These are phyloP conservation scores for Zeugodacus cucurbitae DNA, from an alignment of 1,140 invertebrate genomes.

Conservation along the genomic window DNA sequence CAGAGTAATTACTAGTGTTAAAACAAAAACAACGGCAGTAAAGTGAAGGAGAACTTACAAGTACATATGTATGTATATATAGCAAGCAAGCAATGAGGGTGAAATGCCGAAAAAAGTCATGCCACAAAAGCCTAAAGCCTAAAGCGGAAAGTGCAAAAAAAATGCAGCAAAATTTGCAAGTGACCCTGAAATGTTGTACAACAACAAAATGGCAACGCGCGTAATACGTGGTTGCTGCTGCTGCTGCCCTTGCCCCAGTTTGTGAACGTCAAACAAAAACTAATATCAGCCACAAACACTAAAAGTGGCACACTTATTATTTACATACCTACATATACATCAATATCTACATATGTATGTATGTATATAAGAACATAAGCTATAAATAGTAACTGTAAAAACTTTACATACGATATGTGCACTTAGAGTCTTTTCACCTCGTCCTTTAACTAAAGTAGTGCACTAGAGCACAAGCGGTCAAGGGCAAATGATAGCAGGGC, in stretches of 20 bases:
- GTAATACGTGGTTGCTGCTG: background rate
- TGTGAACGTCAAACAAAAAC: constrained; percentile 1
- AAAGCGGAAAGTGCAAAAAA: background rate
- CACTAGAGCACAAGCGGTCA: constrained; percentile 12
- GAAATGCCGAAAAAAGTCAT: background rate
- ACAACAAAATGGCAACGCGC: background rate
- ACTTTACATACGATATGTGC: background rate
- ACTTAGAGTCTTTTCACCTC: background rate
- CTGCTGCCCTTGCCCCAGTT: constrained; percentile 1
- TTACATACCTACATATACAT: background rate
- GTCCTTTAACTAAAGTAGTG: background rate
- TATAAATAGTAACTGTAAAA: constrained; percentile 7
- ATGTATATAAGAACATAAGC: background rate
- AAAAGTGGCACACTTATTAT: constrained; percentile 11
- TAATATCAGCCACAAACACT: background rate
- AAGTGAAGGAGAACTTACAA: background rate
- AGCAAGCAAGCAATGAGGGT: background rate
- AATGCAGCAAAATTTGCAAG: background rate
- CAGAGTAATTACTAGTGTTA: background rate
- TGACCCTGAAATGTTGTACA: constrained; percentile 10
- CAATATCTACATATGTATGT: background rate
- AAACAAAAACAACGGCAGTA: background rate
- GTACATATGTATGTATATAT: no score
- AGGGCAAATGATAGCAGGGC: background rate
- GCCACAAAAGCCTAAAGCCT: background rate